These are phyloP conservation scores for Halictus rubicundus DNA, from an alignment of 1,140 invertebrate species.

Conservation along the genomic window DNA sequence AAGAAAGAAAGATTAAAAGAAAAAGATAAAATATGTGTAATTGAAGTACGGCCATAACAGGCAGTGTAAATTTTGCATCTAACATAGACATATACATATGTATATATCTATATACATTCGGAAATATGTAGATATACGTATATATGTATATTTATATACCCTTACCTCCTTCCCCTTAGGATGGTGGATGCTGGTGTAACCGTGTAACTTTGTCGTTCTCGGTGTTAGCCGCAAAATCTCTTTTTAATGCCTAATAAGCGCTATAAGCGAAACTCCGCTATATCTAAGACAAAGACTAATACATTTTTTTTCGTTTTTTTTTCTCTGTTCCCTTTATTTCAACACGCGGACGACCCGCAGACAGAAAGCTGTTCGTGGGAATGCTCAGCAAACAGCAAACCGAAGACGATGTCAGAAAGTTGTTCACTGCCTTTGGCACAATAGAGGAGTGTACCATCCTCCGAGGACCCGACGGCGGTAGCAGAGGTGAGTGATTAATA, in stretches of 20 bases:
- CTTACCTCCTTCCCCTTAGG: conserved; percentile 71
- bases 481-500: conserved; percentile 90
- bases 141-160: conserved; percentile 52
- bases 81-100: conserved; percentile 62
- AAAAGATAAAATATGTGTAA: background rate
- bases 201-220: conserved; percentile 80
- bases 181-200: conserved; percentile 80
- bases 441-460: conserved; percentile 99
- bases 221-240: conserved; percentile 79
- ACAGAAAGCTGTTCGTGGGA: conserved; percentile 99
- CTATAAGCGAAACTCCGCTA: conserved; percentile 22
- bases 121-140: conserved; percentile 61
- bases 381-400: conserved; percentile 99
- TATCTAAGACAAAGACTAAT: conserved; percentile 62
- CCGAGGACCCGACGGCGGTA: conserved; percentile 96
- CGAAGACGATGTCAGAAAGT: conserved; percentile 98
- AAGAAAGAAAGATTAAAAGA: too few species aligned
- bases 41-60: conserved; percentile 29
- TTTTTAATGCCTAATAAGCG: conserved; percentile 65
- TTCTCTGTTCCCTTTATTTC: conserved; percentile 65
- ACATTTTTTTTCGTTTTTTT: conserved; percentile 64
- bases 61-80: conserved; percentile 61
- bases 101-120: conserved; percentile 59
- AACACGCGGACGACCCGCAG: conserved; percentile 82
- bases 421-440: conserved; percentile 97